Base-by-base conservation (phyloP, 1,140 invertebrate species). In the Helicoverpa armigera region DNA sequence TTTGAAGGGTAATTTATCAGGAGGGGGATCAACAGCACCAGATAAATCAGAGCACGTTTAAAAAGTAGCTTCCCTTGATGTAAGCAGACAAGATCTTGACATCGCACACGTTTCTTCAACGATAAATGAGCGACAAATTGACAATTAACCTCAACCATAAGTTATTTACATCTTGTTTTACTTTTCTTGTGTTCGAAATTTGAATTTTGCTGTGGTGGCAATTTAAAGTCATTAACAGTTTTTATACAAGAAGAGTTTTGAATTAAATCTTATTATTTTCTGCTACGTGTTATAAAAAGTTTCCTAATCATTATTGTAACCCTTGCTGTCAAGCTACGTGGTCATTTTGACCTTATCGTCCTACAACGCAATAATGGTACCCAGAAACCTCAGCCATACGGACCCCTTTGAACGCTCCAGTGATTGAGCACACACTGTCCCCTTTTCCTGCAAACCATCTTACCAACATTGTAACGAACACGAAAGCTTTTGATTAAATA, bases 1-100 rank as follows among this genome's bases (percentile, higher is more conserved):
- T 77, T 77, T 77, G 75, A 82, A 82, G 76, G 56, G 69, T 70
- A 65, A 82, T 79, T 56, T 74, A 82, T 82, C 72, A 86, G 81
- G 13, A 72, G 65, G 70, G 69, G 86, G 86, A 85, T 90, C 86
- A 88, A 83, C 72, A 83, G 79, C 58, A 60, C 73, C 69, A 86
- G 85, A 88, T 80, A 91, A 90, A 86, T 86, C 80, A 85, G 70
- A 43, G 56, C 65, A 63, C 81, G 74, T 85, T 90, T 87, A 91
- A 91, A 91, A 90, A 89, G 88, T 70, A 73, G 79, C 70, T 84
- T 87, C 88, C 60, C 67, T 82, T 93, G 91, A 93, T 88, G 87
- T 83, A 92, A 81, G 87, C 83, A 60, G 89, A 91, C 92, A 92
- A 88, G 87, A 84, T 89, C 88, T 79, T 83, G 83, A 79, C 78